A percentile compares a stretch with the other conserved stretches of the same genome.
Conservation (phyloP, 2,113 vertebrate species). For the Noturus placidus region DNA sequence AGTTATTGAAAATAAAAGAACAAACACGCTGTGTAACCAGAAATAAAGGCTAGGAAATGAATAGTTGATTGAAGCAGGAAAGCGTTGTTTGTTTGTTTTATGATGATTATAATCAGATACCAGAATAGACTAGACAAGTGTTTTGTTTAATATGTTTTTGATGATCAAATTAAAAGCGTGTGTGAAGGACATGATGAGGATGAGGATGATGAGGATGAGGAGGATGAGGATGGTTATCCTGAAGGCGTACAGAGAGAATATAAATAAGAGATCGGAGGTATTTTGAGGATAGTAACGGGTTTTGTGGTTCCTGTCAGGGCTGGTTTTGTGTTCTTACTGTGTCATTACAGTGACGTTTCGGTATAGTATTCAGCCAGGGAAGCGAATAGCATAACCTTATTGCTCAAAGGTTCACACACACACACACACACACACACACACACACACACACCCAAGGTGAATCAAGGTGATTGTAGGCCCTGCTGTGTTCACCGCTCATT, state of each 20-base stretch:
- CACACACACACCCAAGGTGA: constrained; percentile 80
- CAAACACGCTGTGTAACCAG: background rate
- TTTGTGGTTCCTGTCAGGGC: background rate
- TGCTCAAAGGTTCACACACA: background rate
- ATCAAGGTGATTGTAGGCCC: constrained; percentile 70
- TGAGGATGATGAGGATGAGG: background rate
- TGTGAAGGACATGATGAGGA: constrained; percentile 76
- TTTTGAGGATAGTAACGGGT: background rate
- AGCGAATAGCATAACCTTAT: background rate
- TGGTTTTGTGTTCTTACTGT: background rate
- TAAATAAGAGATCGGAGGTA: background rate
- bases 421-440: too few relatives aligned
- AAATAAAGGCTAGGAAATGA: background rate
- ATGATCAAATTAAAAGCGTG: constrained; percentile 69
- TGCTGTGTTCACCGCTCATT: background rate
- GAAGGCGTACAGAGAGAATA: background rate
- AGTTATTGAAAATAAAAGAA: background rate
- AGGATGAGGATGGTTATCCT: background rate
- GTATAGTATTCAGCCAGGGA: background rate
- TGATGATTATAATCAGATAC: background rate
- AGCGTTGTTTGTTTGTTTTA: background rate
- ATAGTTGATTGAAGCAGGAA: background rate
- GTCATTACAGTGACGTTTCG: background rate
- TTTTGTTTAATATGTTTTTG: background rate
- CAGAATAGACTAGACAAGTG: background rate